Evolutionary conservation across 2,113 vertebrate genomes (phyloP), one percentile per base, ranked within the genome.

Genomic region (Dromas ardeola): DNA sequence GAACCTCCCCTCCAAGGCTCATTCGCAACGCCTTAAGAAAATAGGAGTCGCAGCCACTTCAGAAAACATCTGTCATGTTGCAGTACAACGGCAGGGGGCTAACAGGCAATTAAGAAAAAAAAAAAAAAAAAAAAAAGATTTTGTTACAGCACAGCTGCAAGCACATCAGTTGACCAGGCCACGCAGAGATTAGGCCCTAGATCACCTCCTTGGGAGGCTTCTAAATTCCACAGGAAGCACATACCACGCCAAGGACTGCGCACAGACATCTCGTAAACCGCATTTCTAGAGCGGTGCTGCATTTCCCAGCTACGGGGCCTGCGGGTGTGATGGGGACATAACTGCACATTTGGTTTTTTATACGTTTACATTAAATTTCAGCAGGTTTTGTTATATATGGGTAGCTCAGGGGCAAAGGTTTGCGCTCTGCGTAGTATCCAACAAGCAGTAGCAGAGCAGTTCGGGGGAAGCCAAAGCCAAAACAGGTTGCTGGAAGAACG

Each of bases 81-180:
- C 87, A 78, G 65, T 15, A 53, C 2, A 9, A 78, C 73, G 1
- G 95, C 96, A 84, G 95, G 95, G 93, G 97, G 95, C 94, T 95
- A 74, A 87, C 83, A 94, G 95, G 93, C 92, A 89, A 95, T 71
- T 84, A 55, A 90, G n/a, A 84, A n/a, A 42, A 74, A 66, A 42
- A 1, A 27, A 3, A 1, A 22, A 29, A 65, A 43, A 36, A 11
- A 26, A 5, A 7, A 20, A 38, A 73, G 47, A 56, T 67, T 87
- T 69, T 49, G 81, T 87, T 93, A 79, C 70, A 96, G 94, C 96
- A 91, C 94, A 97, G 96, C 97, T 97, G 95, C 27, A 78, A 90
- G 85, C 93, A 90, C 94, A 95, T 32, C 94, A 1, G 93, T 76
- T 29, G 74, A 92, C 91, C 95, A 78, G 91, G 95, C 92, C 96